These are phyloP conservation scores for Leptopilina boulardi DNA, from an alignment of 1,140 invertebrate genomes.

Conservation along the genomic window DNA sequence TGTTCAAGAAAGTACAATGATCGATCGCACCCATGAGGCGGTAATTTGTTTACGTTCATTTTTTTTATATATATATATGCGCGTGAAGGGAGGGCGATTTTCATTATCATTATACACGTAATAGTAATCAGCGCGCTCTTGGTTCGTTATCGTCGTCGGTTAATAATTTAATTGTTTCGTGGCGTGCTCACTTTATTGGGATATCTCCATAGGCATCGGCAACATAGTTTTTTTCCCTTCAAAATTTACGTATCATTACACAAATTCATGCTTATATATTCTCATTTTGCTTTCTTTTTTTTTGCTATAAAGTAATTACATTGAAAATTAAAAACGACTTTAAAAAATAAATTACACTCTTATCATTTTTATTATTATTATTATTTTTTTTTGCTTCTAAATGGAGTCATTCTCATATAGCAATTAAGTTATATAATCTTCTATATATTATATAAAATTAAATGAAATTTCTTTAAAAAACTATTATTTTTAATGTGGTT, in stretches of 20 bases:
- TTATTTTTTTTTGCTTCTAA: too few relatives aligned
- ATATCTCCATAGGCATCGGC: conserved; percentile 71
- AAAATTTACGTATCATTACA: background rate
- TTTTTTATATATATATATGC: too few relatives aligned
- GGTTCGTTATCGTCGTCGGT: conserved; percentile 72
- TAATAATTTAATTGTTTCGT: conserved; percentile 76
- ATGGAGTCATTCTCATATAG: too few relatives aligned
- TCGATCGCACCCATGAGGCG: conserved; percentile 3
- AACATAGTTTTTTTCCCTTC: conserved; percentile 9
- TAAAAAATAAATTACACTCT: background rate
- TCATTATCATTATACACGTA: conserved; percentile 61
- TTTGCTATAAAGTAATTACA: conserved; percentile 14
- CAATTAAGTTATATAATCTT: too few relatives aligned
- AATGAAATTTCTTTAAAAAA: too few relatives aligned
- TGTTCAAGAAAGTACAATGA: conserved; percentile 43
- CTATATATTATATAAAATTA: too few relatives aligned
- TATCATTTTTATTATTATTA: background rate
- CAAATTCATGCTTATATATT: background rate
- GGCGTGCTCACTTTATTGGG: conserved; percentile 71
- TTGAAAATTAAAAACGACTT: conserved; percentile 2
- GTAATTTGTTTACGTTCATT: conserved; percentile 45
- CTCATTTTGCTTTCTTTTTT: too few relatives aligned
- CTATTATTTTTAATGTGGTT: too few relatives aligned
- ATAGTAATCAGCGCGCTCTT: conserved; percentile 68
- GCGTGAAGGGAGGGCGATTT: conserved; percentile 48